These are phyloP conservation scores for Perca fluviatilis DNA, from an alignment of 2,113 vertebrate genomes.

Conservation along the genomic window DNA sequence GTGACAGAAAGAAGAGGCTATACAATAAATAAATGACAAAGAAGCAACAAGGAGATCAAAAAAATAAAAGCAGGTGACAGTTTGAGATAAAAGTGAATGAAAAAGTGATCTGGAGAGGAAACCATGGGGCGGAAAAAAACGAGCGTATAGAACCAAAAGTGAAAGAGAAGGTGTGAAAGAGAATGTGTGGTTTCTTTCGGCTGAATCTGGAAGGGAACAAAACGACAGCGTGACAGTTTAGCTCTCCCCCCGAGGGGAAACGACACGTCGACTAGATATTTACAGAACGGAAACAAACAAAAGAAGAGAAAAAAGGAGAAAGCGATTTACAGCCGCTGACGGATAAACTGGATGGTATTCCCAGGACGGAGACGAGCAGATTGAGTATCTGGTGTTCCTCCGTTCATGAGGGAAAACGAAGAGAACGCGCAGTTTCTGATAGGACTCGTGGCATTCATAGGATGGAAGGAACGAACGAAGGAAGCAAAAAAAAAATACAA, in stretches of 20 bases:
- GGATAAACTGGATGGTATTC: background rate
- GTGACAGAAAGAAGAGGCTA: background rate
- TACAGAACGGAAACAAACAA: background rate
- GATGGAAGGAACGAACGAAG: background rate
- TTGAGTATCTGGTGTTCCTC: too few species aligned
- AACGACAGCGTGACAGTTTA: background rate
- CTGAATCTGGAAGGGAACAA: background rate
- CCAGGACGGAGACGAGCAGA: background rate
- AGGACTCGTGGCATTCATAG: background rate
- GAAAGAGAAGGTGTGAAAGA: background rate
- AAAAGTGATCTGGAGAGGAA: too few species aligned
- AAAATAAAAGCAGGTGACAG: background rate
- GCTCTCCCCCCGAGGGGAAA: background rate
- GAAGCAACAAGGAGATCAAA: background rate
- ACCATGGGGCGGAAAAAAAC: background rate
- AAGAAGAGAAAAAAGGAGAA: background rate
- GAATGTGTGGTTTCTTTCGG: background rate
- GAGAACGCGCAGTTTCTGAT: background rate
- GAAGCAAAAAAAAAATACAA: background rate
- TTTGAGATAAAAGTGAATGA: background rate
- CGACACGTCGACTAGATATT: background rate
- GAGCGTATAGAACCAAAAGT: too few species aligned
- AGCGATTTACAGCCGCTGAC: background rate
- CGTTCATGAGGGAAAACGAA: too few species aligned
- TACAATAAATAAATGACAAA: background rate